phyloP scores from a whole-genome alignment of 2,113 vertebrate species.

The Acanthisitta chloris region DNA sequence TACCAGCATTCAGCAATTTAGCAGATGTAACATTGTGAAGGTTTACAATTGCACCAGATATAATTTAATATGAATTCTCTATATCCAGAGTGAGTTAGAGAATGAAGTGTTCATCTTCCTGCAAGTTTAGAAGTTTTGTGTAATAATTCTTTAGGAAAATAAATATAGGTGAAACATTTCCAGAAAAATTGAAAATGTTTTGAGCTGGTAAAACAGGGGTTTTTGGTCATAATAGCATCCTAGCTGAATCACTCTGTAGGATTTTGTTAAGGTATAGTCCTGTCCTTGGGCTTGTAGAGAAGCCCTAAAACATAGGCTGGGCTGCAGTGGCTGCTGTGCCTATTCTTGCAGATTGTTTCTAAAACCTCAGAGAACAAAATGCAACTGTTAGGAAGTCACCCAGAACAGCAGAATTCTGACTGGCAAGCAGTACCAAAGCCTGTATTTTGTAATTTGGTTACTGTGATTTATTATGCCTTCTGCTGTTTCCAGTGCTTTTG shows the following conservation, averaged over 20 bases:
- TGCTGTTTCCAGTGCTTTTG: neutral
- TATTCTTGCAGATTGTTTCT: neutral
- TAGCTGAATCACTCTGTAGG: neutral
- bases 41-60: neutral
- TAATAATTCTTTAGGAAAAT: neutral
- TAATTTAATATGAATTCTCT: neutral
- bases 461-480: neutral
- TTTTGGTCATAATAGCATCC: neutral
- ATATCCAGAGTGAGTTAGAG: neutral
- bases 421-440: neutral
- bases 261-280: neutral
- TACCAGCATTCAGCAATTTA: neutral
- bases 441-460: neutral
- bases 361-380: neutral
- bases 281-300: neutral
- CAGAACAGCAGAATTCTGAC: neutral
- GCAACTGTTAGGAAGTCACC: neutral
- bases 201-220: neutral
- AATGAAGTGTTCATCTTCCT: neutral
- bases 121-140: neutral
- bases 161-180: neutral
- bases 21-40: neutral
- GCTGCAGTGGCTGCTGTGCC: neutral
- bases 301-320: neutral
- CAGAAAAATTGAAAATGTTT: fast-evolving